phyloP scores from a whole-genome alignment of 2,113 vertebrate species.

The Amphiprion percula region DNA sequence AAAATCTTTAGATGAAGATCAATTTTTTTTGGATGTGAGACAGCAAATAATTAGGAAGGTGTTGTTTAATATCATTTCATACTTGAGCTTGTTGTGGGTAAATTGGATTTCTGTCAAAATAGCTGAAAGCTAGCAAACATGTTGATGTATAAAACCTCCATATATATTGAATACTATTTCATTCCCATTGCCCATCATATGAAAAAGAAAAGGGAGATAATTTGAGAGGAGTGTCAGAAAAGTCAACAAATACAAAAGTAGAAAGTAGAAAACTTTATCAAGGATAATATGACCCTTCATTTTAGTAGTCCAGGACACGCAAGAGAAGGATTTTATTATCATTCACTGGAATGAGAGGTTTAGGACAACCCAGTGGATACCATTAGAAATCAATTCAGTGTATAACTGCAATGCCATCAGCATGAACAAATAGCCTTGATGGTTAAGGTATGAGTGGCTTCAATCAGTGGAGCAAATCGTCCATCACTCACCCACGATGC shows the following conservation, averaged over 20 bases:
- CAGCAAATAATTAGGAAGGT: neutral
- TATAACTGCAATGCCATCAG: slow-evolving; percentile 18
- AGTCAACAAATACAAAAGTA: too few relatives aligned
- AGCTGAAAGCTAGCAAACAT: neutral
- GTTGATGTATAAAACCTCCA: neutral
- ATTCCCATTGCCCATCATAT: neutral
- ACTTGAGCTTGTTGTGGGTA: neutral
- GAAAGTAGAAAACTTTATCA: neutral
- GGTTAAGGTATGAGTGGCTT: slow-evolving; percentile 19
- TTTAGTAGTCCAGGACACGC: neutral
- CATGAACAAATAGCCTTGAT: slow-evolving; percentile 7
- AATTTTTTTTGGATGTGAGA: neutral
- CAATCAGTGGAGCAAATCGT: slow-evolving; percentile 11
- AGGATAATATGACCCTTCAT: neutral
- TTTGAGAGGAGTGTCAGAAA: too few relatives aligned
- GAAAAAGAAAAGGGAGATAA: too few relatives aligned
- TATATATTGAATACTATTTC: neutral
- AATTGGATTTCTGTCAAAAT: neutral
- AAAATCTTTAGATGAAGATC: too few relatives aligned
- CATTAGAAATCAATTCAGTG: slow-evolving; percentile 27
- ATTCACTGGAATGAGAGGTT: slow-evolving; percentile 10
- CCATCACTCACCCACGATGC: slow-evolving; percentile 4
- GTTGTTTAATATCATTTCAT: neutral
- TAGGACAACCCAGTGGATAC: slow-evolving; percentile 13
- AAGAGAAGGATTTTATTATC: neutral